Evolutionary conservation across 2,113 vertebrate genomes (phyloP).

Genomic region (Antigone vipio): DNA sequence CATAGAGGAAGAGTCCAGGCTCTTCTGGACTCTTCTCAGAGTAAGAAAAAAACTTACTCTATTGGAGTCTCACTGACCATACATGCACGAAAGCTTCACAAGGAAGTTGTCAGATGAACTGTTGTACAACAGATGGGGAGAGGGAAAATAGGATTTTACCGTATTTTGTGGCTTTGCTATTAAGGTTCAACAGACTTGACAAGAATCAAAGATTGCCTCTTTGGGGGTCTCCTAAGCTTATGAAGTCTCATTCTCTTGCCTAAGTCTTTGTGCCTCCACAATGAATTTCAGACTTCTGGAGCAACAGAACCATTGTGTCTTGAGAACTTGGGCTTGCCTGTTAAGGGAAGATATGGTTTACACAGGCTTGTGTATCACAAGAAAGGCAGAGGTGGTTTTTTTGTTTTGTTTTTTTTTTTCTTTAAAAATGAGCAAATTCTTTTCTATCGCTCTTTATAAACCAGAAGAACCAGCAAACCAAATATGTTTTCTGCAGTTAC

Average conservation of each 20-base stretch:
- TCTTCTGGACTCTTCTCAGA: background rate
- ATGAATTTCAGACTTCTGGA: background rate
- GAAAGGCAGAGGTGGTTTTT: background rate
- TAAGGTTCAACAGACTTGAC: background rate
- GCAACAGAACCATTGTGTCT: background rate
- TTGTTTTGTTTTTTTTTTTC: background rate
- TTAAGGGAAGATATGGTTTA: background rate
- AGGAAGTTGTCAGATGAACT: background rate
- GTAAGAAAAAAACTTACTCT: background rate
- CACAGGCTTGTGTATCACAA: background rate
- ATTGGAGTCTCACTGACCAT: background rate
- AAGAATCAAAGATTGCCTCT: background rate
- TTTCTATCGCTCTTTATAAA: background rate
- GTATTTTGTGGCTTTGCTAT: background rate
- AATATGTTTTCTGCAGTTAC: constrained; percentile 12
- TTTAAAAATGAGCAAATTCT: background rate
- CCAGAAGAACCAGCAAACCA: background rate
- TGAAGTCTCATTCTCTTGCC: background rate
- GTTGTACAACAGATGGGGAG: background rate
- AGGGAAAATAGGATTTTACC: background rate
- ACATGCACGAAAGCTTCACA: background rate
- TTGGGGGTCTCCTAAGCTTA: background rate
- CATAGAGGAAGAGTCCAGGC: background rate
- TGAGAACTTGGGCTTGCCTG: background rate
- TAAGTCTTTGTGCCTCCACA: background rate